Evolutionary conservation across 2,797 vertebrate species (phyloP).

Genomic region (Syngnathus acus): DNA sequence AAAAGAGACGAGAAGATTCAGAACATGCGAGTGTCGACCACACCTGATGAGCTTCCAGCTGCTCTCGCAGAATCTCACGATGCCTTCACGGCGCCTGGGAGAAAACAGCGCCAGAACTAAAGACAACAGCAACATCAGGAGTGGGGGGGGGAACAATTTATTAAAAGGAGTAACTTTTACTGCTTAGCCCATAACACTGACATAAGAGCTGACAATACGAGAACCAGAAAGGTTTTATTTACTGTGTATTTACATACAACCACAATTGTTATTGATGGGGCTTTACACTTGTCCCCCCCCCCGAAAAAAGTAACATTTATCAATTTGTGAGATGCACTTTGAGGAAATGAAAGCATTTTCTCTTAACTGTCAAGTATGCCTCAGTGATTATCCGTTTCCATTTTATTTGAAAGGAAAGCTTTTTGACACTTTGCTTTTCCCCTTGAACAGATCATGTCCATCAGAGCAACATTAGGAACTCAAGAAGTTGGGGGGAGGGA

Average conservation of each 20-base stretch:
- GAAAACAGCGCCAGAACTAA: neutral
- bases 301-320: neutral
- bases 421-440: neutral
- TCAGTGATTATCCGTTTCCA: neutral
- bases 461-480: neutral
- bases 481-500: neutral
- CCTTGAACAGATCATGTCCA: neutral
- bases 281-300: no score
- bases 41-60: constrained; percentile 58
- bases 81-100: constrained; percentile 38
- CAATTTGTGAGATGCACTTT: neutral
- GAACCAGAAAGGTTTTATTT: neutral
- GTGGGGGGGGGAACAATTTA: neutral
- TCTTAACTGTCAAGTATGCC: neutral
- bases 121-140: neutral
- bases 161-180: neutral
- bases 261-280: no score
- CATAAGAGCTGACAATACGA: neutral
- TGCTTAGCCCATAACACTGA: neutral
- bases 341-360: neutral
- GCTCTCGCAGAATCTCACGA: constrained; percentile 33
- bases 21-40: constrained; percentile 35
- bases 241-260: neutral
- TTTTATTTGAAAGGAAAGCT: neutral
- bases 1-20: neutral